A percentile compares a stretch with the other conserved stretches of the same genome.
phyloP scores from a whole-genome alignment of 2,888 invertebrate genomes.

The Andrena hattorfiana region DNA sequence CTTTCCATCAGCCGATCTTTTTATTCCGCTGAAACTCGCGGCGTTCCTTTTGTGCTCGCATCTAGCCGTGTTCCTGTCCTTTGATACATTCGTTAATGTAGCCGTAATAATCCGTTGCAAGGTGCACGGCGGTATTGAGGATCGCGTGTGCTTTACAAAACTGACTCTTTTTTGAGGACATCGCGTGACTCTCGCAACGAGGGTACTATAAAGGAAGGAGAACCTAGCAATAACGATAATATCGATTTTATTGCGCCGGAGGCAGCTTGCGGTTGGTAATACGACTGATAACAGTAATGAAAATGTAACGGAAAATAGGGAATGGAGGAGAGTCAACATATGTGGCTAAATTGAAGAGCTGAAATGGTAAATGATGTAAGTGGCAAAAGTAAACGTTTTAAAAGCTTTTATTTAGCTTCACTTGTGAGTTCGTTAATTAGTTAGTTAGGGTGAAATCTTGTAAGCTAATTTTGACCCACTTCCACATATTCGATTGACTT shows the following conservation, averaged over 20 bases:
- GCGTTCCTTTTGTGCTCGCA: not conserved
- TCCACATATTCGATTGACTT: too few species aligned
- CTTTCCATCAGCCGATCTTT: constrained; percentile 42
- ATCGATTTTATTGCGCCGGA: not conserved
- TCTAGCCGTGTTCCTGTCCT: constrained; percentile 19
- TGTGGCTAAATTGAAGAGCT: too few species aligned
- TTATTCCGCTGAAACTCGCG: not conserved
- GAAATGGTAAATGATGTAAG: too few species aligned
- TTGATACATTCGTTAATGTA: constrained; percentile 20
- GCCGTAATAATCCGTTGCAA: constrained; percentile 8
- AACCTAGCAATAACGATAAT: not conserved
- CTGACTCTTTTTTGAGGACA: not conserved
- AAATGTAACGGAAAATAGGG: too few species aligned
- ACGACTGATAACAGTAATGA: too few species aligned
- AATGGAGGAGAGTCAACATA: too few species aligned
- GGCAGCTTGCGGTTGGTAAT: too few species aligned
- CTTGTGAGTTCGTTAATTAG: too few species aligned
- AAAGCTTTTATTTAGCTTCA: too few species aligned
- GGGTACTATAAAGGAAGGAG: not conserved
- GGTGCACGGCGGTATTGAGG: not conserved
- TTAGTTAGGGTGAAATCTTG: too few species aligned
- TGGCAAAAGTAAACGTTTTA: too few species aligned
- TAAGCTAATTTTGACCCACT: too few species aligned
- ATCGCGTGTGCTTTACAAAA: not conserved
- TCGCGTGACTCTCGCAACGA: not conserved